Conservation (phyloP, 2,888 invertebrate genomes). For the Hymenopus coronatus region DNA sequence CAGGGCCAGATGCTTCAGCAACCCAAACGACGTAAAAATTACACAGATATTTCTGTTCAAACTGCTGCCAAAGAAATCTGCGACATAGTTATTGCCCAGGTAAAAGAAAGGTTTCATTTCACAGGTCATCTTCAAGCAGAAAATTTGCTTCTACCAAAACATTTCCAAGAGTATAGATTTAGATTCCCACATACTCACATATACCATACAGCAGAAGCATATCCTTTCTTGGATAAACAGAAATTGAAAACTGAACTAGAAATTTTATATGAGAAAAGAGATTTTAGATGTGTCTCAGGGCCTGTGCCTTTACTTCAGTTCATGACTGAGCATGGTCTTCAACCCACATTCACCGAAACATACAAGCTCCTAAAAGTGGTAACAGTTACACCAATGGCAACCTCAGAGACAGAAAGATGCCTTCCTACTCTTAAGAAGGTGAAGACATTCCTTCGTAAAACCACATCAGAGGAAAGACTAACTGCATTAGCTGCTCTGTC, state of each 20-base stretch:
- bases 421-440: neutral
- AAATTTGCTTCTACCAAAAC: conserved; percentile 32
- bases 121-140: conserved; percentile 38
- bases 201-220: conserved; percentile 28
- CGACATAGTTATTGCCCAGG: conserved; percentile 37
- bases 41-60: neutral
- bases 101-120: conserved; percentile 38
- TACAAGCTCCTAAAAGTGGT: neutral
- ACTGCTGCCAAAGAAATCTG: conserved; percentile 38
- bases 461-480: neutral
- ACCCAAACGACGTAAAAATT: neutral
- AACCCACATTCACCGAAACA: neutral
- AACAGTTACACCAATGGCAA: neutral
- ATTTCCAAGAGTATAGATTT: neutral
- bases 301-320: neutral
- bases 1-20: neutral
- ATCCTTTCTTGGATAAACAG: conserved; percentile 36
- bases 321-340: neutral
- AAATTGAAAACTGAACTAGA: conserved; percentile 37
- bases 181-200: conserved; percentile 36
- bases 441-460: neutral
- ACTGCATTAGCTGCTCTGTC: neutral
- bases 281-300: conserved; percentile 28
- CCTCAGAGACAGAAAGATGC: neutral
- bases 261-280: conserved; percentile 37